phyloP scores from a whole-genome alignment of 2,888 invertebrate genomes.

The Schrankia costaestrigalis region DNA sequence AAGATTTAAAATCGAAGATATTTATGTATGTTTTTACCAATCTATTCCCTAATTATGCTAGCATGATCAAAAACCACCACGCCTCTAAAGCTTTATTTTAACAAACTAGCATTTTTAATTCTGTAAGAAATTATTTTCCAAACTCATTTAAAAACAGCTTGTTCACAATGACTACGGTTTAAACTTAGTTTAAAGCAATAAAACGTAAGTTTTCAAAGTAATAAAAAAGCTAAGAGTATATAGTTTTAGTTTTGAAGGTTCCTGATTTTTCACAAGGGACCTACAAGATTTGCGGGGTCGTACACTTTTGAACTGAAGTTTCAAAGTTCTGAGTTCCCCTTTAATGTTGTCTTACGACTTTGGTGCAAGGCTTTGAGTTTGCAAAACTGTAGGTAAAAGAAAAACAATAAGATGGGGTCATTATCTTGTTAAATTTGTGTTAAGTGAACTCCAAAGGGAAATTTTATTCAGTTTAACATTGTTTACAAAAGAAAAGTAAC shows the following conservation, averaged over 20 bases:
- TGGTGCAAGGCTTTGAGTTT: slow-evolving; percentile 4
- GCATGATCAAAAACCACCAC: too few relatives aligned
- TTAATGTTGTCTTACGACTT: slow-evolving; percentile 11
- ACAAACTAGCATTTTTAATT: background rate
- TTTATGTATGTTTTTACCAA: too few relatives aligned
- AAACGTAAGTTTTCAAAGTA: slow-evolving; percentile 10
- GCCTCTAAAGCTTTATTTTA: background rate
- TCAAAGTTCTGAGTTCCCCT: slow-evolving; percentile 5
- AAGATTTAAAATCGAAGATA: too few relatives aligned
- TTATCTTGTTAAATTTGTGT: slow-evolving; percentile 1
- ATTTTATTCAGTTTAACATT: too few relatives aligned
- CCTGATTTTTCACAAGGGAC: slow-evolving; percentile 13
- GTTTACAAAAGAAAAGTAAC: too few relatives aligned
- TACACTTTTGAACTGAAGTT: slow-evolving; percentile 5
- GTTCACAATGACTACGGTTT: slow-evolving; percentile 5
- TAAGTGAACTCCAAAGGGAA: too few relatives aligned
- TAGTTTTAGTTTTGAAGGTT: slow-evolving; percentile 10
- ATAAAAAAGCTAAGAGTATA: slow-evolving; percentile 8
- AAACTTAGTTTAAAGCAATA: too few relatives aligned
- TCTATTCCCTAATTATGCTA: too few relatives aligned
- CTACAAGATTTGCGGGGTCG: slow-evolving; percentile 8
- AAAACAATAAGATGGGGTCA: slow-evolving; percentile 4
- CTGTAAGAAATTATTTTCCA: too few relatives aligned
- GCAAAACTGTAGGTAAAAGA: background rate
- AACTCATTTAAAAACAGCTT: background rate